Percentiles rank a stretch among this genome's conserved stretches.
Evolutionary conservation across 2,113 vertebrate species (phyloP).

Genomic region (Onychostoma macrolepis): DNA sequence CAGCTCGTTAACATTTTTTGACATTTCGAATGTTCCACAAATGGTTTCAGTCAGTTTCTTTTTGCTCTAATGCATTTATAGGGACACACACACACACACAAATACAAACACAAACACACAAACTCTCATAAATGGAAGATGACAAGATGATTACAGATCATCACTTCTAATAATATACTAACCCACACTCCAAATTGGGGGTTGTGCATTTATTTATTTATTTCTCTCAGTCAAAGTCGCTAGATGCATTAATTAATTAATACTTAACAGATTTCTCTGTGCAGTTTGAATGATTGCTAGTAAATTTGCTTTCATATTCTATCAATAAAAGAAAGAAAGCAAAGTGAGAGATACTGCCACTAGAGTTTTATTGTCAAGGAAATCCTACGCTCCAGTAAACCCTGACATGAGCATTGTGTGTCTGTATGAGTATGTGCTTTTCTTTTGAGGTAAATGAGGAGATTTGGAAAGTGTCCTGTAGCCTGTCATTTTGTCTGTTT

Average conservation of each 20-base stretch:
- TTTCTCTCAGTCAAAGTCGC: background rate
- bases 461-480: conserved; percentile 3
- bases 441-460: conserved; percentile 7
- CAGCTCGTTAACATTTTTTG: conserved; percentile 1
- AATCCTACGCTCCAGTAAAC: conserved; percentile 76
- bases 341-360: conserved; percentile 30
- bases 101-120: background rate
- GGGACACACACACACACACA: background rate
- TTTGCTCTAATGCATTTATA: background rate
- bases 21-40: background rate
- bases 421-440: conserved; percentile 15
- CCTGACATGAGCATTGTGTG: conserved; percentile 53
- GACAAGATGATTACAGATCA: conserved; percentile 23
- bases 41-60: background rate
- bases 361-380: conserved; percentile 72
- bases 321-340: background rate
- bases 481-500: background rate
- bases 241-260: background rate
- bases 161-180: background rate
- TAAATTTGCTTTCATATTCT: background rate
- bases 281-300: too few species aligned
- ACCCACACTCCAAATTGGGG: background rate
- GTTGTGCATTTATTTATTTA: background rate
- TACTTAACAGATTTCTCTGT: background rate
- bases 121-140: background rate